Conservation (phyloP, 2,797 vertebrate genomes). For the Ctenopoma multispine region DNA sequence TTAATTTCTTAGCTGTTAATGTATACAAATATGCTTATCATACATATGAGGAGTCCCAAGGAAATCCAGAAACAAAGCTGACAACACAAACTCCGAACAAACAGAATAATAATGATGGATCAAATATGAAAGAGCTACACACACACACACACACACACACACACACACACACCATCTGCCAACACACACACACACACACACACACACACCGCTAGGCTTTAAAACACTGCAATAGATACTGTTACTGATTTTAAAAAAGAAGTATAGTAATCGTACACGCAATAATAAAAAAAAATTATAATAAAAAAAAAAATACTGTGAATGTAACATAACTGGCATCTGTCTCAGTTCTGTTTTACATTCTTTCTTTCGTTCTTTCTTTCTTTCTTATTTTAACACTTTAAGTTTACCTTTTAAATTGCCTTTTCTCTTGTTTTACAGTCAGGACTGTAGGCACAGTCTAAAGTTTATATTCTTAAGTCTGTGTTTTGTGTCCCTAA, state of each 20-base stretch:
- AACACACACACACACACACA: neutral
- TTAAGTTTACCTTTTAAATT: neutral
- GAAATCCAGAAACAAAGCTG: slow-evolving; percentile 28
- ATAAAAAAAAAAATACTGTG: too few relatives aligned
- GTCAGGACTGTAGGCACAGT: neutral
- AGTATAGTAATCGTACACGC: neutral
- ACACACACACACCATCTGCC: neutral
- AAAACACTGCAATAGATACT: neutral
- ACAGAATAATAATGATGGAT: slow-evolving; percentile 28
- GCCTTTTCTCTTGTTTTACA: neutral
- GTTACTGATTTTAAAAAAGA: neutral
- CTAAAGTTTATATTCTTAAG: too few relatives aligned
- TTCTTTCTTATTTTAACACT: neutral
- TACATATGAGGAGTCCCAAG: slow-evolving; percentile 1
- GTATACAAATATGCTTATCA: slow-evolving; percentile 27
- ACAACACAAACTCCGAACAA: slow-evolving; percentile 26
- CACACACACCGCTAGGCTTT: neutral
- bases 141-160: neutral
- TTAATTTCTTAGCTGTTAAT: slow-evolving; percentile 11
- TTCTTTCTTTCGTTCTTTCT: too few relatives aligned
- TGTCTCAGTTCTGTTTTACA: neutral
- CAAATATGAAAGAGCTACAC: slow-evolving; percentile 22
- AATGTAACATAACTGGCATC: neutral
- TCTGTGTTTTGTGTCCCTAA: neutral
- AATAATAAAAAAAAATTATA: too few relatives aligned